These are phyloP conservation scores for Platysteira castanea DNA, from an alignment of 2,113 vertebrate genomes.

Conservation along the genomic window DNA sequence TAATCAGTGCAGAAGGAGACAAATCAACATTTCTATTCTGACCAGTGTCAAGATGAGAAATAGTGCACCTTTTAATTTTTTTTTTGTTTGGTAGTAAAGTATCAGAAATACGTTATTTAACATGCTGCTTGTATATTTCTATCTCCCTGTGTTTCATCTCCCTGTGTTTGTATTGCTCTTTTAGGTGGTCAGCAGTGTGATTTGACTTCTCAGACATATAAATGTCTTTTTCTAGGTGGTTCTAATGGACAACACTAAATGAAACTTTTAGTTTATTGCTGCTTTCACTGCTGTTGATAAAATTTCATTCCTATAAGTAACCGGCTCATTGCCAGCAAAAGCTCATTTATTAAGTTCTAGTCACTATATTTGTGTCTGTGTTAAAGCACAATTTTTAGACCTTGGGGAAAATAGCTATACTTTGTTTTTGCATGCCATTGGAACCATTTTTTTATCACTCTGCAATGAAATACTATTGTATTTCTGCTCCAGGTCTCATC, in stretches of 20 bases:
- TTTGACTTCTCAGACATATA: neutral
- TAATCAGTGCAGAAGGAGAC: neutral
- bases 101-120: neutral
- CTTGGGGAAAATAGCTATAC: neutral
- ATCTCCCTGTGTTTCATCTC: neutral
- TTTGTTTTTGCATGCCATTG: neutral
- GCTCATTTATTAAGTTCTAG: neutral
- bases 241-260: neutral
- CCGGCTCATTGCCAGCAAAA: neutral
- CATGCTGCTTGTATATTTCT: neutral
- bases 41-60: neutral
- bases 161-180: neutral
- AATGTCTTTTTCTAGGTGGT: neutral
- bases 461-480: neutral
- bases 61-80: neutral
- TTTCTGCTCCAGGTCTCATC: neutral
- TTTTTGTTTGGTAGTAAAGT: neutral
- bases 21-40: neutral
- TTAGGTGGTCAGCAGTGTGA: neutral
- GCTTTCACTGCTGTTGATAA: neutral
- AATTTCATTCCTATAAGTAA: neutral
- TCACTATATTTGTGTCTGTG: neutral
- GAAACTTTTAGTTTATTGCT: neutral
- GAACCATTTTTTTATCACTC: neutral
- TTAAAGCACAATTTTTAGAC: neutral